Evolutionary conservation across 2,113 vertebrate genomes (phyloP).

Genomic region (Otis tarda): DNA sequence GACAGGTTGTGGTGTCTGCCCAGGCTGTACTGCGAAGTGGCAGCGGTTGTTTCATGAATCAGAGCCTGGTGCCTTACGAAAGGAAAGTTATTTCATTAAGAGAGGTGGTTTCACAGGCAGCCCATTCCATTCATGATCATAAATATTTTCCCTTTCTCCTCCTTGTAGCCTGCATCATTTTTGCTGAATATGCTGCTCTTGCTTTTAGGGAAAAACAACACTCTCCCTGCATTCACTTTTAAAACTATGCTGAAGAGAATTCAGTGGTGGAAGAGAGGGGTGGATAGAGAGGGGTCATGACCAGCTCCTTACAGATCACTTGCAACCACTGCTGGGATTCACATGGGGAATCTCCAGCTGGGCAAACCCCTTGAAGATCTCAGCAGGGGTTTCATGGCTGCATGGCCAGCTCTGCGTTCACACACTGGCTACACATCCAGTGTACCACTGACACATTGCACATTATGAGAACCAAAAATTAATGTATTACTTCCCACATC

Average conservation of each 20-base stretch:
- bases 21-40: background rate
- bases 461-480: background rate
- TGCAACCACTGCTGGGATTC: background rate
- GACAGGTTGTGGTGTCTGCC: background rate
- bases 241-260: background rate
- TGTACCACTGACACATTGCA: background rate
- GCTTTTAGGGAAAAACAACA: background rate
- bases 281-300: background rate
- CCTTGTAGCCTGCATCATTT: background rate
- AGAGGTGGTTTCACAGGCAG: background rate
- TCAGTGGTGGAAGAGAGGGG: background rate
- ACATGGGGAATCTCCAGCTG: background rate
- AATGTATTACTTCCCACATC: background rate
- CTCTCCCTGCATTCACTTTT: rapidly evolving
- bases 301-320: background rate
- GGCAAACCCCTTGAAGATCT: background rate
- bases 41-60: background rate
- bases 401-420: background rate
- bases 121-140: background rate
- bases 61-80: background rate
- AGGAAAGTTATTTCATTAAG: background rate
- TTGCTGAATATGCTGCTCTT: background rate
- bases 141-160: background rate
- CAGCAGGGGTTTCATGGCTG: background rate
- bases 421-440: background rate